phyloP scores from a whole-genome alignment of 2,113 vertebrate species.

The Cheilinus undulatus region DNA sequence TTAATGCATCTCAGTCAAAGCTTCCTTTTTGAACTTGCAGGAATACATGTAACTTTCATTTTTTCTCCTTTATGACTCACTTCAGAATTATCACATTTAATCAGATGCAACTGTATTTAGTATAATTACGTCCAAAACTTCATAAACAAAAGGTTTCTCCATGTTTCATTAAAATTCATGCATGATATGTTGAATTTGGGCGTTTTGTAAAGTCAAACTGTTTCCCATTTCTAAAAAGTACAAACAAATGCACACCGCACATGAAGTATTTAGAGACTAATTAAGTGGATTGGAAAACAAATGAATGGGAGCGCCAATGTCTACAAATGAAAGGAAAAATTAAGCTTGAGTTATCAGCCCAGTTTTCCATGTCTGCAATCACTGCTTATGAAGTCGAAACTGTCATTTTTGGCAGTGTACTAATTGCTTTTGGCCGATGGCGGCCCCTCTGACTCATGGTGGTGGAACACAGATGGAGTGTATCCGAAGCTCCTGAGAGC shows the following conservation, averaged over 20 bases:
- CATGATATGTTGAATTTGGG: slow-evolving; percentile 31
- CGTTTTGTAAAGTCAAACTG: slow-evolving; percentile 27
- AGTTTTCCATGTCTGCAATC: slow-evolving; percentile 78
- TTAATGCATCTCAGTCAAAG: too few relatives aligned
- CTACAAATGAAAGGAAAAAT: slow-evolving; percentile 40
- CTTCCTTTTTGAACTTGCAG: too few relatives aligned
- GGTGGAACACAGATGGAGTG: slow-evolving; percentile 86
- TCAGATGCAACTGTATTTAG: slow-evolving; percentile 1
- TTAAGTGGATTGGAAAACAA: slow-evolving; percentile 36
- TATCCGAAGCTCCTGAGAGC: slow-evolving; percentile 76
- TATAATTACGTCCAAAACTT: slow-evolving; percentile 16
- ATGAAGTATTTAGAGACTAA: slow-evolving; percentile 41
- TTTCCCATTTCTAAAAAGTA: slow-evolving; percentile 22
- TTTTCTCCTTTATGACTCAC: slow-evolving; percentile 4
- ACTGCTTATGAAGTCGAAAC: slow-evolving; percentile 83
- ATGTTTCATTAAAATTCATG: slow-evolving; percentile 24
- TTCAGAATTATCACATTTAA: slow-evolving; percentile 4
- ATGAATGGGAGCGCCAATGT: slow-evolving; percentile 25
- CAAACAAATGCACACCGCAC: slow-evolving; percentile 29
- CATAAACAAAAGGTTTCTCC: slow-evolving; percentile 14
- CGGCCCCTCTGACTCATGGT: slow-evolving; percentile 85
- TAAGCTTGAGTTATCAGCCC: slow-evolving; percentile 67
- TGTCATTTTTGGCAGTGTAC: slow-evolving; percentile 88
- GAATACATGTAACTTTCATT: too few relatives aligned
- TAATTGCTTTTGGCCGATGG: slow-evolving; percentile 89